Percentiles rank a stretch among this genome's conserved stretches.
Evolutionary conservation across 30 jellyfish, hydroid and myxozoan genomes (phyloP).

Genomic region (Nemopilema nomurai): DNA sequence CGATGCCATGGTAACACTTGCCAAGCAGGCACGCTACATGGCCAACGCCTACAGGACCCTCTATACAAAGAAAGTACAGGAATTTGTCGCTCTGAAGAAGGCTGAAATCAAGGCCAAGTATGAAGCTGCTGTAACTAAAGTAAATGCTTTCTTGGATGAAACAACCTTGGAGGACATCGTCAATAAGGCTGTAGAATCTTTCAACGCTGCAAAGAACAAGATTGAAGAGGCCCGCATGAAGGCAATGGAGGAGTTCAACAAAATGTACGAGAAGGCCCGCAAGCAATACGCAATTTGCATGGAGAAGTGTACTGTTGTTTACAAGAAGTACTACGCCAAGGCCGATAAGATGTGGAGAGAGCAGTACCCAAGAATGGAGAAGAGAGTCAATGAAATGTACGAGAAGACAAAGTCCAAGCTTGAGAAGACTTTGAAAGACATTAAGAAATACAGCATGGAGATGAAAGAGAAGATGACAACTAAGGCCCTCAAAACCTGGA

Average conservation of each 20-base stretch:
- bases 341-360: slow-evolving; percentile 70
- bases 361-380: slow-evolving; percentile 49
- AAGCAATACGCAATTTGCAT: slow-evolving; percentile 34
- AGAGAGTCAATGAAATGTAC: slow-evolving; percentile 36
- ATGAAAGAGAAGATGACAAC: slow-evolving; percentile 39
- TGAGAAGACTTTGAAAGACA: slow-evolving; percentile 39
- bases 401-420: slow-evolving; percentile 30
- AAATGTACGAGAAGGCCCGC: slow-evolving; percentile 44
- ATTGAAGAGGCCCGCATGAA: slow-evolving; percentile 38
- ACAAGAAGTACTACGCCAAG: slow-evolving; percentile 58
- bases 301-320: slow-evolving; percentile 28
- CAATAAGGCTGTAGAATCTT: slow-evolving; percentile 33
- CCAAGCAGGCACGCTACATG: slow-evolving; percentile 28
- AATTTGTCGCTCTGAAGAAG: slow-evolving; percentile 2
- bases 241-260: slow-evolving; percentile 35
- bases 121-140: slow-evolving; percentile 23
- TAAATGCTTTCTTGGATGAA: slow-evolving; percentile 59
- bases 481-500: slow-evolving; percentile 68
- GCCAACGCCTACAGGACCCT: slow-evolving; percentile 20
- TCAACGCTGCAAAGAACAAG: slow-evolving; percentile 28
- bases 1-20: slow-evolving; percentile 20
- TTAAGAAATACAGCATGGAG: slow-evolving; percentile 54
- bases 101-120: slow-evolving; percentile 30
- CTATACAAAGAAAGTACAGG: slow-evolving; percentile 7
- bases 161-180: slow-evolving; percentile 74